Evolutionary conservation across 2,797 vertebrate genomes (phyloP).

Genomic region (Gambelia wislizenii): DNA sequence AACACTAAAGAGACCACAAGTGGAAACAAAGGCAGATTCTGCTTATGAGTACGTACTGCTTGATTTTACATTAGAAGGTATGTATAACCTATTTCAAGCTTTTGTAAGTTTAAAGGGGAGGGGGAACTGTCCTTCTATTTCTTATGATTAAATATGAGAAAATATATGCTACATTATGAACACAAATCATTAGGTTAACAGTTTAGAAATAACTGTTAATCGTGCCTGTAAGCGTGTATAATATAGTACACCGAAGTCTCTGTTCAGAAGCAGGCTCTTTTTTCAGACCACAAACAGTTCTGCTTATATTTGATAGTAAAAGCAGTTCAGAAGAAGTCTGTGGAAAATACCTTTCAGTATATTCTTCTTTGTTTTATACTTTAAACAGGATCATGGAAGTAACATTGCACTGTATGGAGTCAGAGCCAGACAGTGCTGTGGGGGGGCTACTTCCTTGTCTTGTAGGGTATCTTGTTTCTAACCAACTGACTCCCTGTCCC

Average conservation of each 20-base stretch:
- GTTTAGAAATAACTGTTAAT: background rate
- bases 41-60: constrained; percentile 94
- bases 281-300: constrained; percentile 27
- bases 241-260: constrained; percentile 38
- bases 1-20: constrained; percentile 94
- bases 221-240: background rate
- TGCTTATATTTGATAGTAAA: constrained; percentile 32
- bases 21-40: constrained; percentile 91
- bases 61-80: constrained; percentile 97
- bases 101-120: background rate
- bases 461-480: constrained; percentile 67
- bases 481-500: constrained; percentile 78
- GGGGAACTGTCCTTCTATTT: background rate
- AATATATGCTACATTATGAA: background rate
- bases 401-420: constrained; percentile 56
- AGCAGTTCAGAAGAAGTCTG: background rate
- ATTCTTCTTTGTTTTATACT: constrained; percentile 51
- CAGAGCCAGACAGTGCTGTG: constrained; percentile 62
- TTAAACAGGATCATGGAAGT: constrained; percentile 53
- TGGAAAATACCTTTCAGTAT: constrained; percentile 12
- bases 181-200: background rate
- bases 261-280: constrained; percentile 48
- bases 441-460: constrained; percentile 70
- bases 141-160: background rate
- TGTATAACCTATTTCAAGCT: constrained; percentile 52